Percentiles rank a stretch among this genome's conserved stretches.
Evolutionary conservation across 2,888 invertebrate species (phyloP).

Genomic region (Drosophila meridionalis): DNA sequence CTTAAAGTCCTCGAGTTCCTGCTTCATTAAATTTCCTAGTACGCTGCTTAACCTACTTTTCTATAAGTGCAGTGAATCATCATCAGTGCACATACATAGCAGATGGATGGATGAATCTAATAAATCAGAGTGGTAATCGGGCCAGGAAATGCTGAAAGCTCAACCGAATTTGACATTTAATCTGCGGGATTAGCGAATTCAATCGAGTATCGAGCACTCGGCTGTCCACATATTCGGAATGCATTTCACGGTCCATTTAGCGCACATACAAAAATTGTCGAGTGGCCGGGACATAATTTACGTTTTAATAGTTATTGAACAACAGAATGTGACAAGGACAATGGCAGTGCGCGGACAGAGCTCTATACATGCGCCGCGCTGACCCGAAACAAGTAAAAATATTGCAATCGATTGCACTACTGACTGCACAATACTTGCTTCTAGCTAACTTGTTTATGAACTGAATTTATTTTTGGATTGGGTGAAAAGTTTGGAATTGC

Average conservation of each 20-base stretch:
- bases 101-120: conserved; percentile 2
- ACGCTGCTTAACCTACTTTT: neutral
- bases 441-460: neutral
- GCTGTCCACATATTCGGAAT: conserved; percentile 59
- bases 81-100: neutral
- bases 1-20: neutral
- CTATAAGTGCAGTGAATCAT: neutral
- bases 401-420: neutral
- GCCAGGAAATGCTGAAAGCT: neutral
- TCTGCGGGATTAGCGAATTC: conserved; percentile 27
- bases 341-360: neutral
- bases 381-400: neutral
- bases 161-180: conserved; percentile 9
- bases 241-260: conserved; percentile 67
- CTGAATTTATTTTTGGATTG: neutral
- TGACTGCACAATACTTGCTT: neutral
- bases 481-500: neutral
- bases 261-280: conserved; percentile 12
- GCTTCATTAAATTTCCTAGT: neutral
- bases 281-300: conserved; percentile 57
- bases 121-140: conserved; percentile 23
- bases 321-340: conserved; percentile 29
- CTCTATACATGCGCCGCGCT: too few species aligned
- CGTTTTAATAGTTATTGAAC: conserved; percentile 73
- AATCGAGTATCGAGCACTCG: conserved; percentile 25